Evolutionary conservation across 2,888 invertebrate species (phyloP).

Genomic region (Trichacis sp.): DNA sequence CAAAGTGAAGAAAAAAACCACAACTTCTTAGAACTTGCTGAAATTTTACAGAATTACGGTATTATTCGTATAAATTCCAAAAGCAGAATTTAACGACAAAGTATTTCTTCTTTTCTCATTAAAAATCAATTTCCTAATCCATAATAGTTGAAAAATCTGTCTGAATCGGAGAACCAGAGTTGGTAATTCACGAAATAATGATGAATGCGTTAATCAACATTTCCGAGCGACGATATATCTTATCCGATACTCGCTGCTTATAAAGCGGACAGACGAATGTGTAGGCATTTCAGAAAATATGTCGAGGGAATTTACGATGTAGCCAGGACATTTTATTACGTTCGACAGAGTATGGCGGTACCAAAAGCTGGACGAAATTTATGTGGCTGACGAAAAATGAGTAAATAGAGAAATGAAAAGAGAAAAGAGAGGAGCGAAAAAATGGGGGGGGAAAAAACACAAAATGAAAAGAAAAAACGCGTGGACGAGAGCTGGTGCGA

Average conservation of each 20-base stretch:
- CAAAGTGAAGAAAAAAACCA: too few relatives aligned
- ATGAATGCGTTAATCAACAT: conserved; percentile 25
- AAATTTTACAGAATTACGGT: too few relatives aligned
- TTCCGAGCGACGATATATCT: conserved; percentile 28
- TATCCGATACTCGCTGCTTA: conserved; percentile 29
- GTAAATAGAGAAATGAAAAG: conserved; percentile 43
- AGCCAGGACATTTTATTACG: conserved; percentile 61
- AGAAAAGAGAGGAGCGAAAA: conserved; percentile 35
- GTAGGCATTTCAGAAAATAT: conserved; percentile 56
- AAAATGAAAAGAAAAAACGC: too few relatives aligned
- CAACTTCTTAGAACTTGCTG: too few relatives aligned
- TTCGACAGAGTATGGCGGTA: conserved; percentile 55
- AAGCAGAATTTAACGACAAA: too few relatives aligned
- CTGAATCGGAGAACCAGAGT: too few relatives aligned
- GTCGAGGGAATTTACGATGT: conserved; percentile 59
- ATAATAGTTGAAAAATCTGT: too few relatives aligned
- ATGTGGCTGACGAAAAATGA: conserved; percentile 53
- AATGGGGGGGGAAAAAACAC: neutral
- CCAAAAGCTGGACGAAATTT: conserved; percentile 57
- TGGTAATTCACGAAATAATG: conserved; percentile 3
- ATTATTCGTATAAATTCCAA: too few relatives aligned
- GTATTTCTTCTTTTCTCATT: too few relatives aligned
- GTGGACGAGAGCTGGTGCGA: conserved; percentile 31
- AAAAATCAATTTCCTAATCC: too few relatives aligned
- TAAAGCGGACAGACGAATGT: conserved; percentile 40